Conservation (phyloP, 2,888 invertebrate genomes). For the Lumbricus terrestris region DNA sequence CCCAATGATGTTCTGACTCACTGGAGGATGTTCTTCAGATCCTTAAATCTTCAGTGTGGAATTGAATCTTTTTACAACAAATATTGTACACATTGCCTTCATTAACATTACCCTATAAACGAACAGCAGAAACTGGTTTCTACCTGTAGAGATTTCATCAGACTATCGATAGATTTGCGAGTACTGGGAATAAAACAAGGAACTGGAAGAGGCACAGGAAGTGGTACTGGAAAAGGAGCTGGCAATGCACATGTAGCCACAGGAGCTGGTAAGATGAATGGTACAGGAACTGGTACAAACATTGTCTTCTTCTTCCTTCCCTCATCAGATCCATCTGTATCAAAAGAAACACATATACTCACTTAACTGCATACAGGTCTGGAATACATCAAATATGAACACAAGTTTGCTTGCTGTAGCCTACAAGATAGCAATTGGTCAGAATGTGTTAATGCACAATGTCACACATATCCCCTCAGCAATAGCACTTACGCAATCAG, state of each 20-base stretch:
- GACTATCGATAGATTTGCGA: background rate
- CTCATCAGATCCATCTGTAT: constrained; percentile 13
- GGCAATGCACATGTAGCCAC: constrained; percentile 21
- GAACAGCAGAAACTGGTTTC: background rate
- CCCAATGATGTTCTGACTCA: background rate
- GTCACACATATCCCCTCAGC: too few species aligned
- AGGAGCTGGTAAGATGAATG: constrained; percentile 23
- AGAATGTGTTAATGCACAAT: too few species aligned
- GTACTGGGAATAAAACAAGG: constrained; percentile 21
- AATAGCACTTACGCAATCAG: too few species aligned
- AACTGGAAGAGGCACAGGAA: constrained; percentile 22
- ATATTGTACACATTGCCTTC: background rate
- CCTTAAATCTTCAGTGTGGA: background rate
- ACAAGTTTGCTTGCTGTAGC: too few species aligned
- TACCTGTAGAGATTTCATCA: constrained; percentile 23
- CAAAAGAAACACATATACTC: background rate
- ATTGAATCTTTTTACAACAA: background rate
- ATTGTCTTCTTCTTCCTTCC: constrained; percentile 23
- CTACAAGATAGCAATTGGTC: too few species aligned
- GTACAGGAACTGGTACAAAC: constrained; percentile 26
- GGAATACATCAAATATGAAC: background rate
- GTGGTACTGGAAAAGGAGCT: constrained; percentile 18
- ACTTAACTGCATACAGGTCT: background rate
- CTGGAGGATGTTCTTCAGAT: background rate
- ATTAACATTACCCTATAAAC: background rate